Evolutionary conservation across 2,888 invertebrate genomes (phyloP), one percentile per base, ranked within the genome.

Genomic region (Erynnis tages): DNA sequence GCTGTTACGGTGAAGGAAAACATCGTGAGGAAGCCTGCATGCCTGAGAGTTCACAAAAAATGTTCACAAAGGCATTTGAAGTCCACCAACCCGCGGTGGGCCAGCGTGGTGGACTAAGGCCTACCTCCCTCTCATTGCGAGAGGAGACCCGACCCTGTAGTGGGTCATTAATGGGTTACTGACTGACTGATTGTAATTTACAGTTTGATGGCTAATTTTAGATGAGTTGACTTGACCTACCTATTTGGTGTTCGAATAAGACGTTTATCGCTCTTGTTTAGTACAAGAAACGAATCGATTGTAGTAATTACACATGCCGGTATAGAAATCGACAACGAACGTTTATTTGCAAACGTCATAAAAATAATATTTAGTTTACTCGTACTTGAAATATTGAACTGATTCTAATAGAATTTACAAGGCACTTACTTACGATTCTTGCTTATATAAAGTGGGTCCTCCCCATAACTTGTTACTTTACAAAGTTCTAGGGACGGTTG

Each of bases 161-260:
- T n/a, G n/a, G n/a, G n/a, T n/a, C n/a, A n/a, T n/a, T n/a, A n/a
- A n/a, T n/a, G n/a, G n/a, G n/a, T n/a, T n/a, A n/a, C n/a, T n/a
- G n/a, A n/a, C n/a, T n/a, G n/a, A n/a, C n/a, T n/a, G n/a, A n/a
- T n/a, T n/a, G n/a, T 66, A 68, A 71, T 72, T 73, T 69, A 68
- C 65, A 59, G 57, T 69, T 73, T 75, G 67, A 70, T 68, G 69
- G 64, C 55, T 59, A 61, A 74, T 73, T 71, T 63, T 62, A 57
- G 8, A 1, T n/a, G 8, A 32, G 11, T 2, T 16, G 14, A 34
- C 14, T 2, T 16, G 14, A 34, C 14, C 44, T 13, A 27, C 16
- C 6, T 41, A n/a, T n/a, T 10, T 14, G 14, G 1, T 41, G 27
- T 41, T 27, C 25, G 14, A 38, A 8, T 38, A 13, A 7, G 11